Conservation (phyloP, 2,888 invertebrate genomes). For the Torymus auratus region DNA sequence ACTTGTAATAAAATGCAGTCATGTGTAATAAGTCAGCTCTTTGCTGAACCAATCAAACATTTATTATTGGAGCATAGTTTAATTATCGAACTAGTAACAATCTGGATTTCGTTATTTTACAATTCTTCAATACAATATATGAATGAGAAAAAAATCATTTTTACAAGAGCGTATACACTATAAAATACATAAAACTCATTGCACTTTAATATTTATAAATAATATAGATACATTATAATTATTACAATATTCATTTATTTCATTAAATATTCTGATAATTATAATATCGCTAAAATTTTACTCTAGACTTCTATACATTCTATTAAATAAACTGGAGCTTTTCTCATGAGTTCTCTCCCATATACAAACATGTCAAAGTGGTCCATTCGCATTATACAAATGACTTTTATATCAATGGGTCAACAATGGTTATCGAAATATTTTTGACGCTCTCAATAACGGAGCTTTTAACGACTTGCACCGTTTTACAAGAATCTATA, state of each 20-base stretch:
- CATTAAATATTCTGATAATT: slow-evolving; percentile 42
- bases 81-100: slow-evolving; percentile 55
- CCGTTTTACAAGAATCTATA: slow-evolving; percentile 10
- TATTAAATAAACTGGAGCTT: slow-evolving; percentile 8
- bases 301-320: slow-evolving; percentile 16
- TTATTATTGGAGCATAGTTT: slow-evolving; percentile 53
- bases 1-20: too few species aligned
- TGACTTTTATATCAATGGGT: slow-evolving; percentile 34
- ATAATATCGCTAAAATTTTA: slow-evolving; percentile 31
- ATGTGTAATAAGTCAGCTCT: slow-evolving; percentile 41
- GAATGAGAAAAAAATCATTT: slow-evolving; percentile 31
- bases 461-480: slow-evolving; percentile 19
- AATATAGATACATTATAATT: slow-evolving; percentile 38
- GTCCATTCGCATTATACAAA: slow-evolving; percentile 23
- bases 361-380: too few species aligned
- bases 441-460: slow-evolving; percentile 35
- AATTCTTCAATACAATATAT: slow-evolving; percentile 36
- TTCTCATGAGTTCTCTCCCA: background rate
- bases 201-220: slow-evolving; percentile 36
- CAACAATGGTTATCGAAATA: slow-evolving; percentile 50
- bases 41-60: slow-evolving; percentile 42
- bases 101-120: slow-evolving; percentile 47
- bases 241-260: slow-evolving; percentile 37
- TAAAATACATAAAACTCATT: slow-evolving; percentile 46
- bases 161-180: slow-evolving; percentile 35